phyloP scores from a whole-genome alignment of 2,113 vertebrate species.

The Melanocharis versteri region DNA sequence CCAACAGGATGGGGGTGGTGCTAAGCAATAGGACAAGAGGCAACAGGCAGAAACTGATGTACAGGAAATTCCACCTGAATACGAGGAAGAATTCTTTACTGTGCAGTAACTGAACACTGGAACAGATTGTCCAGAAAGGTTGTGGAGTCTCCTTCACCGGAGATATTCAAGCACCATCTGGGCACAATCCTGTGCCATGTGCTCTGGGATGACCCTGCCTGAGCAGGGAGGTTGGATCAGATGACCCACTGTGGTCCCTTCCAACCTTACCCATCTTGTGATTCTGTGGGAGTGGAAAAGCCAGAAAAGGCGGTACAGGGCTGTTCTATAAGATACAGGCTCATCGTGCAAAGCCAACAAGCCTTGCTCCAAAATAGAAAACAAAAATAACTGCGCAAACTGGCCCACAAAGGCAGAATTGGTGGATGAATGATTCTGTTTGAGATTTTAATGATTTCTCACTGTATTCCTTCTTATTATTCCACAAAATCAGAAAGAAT shows the following conservation, averaged over 20 bases:
- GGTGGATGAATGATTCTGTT: neutral
- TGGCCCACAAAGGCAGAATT: neutral
- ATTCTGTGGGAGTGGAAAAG: neutral
- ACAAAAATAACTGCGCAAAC: neutral
- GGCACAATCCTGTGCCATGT: neutral
- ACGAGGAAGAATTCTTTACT: neutral
- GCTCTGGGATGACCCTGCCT: neutral
- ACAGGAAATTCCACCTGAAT: neutral
- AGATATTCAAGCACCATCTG: neutral
- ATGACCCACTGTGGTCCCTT: neutral
- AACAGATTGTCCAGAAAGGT: rapidly evolving
- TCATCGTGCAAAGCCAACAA: neutral
- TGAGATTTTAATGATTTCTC: neutral
- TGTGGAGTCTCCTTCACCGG: neutral
- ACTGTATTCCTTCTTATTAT: neutral
- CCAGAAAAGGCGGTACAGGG: rapidly evolving
- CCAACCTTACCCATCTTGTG: neutral
- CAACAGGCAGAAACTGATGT: rapidly evolving
- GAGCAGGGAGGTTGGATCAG: neutral
- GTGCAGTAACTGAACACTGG: rapidly evolving
- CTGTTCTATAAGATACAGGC: neutral
- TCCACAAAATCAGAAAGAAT: neutral
- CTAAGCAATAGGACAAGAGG: no score
- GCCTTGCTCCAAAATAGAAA: neutral
- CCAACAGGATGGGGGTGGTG: neutral